Evolutionary conservation across 1,140 invertebrate genomes (phyloP).

Genomic region (Adoxophyes honmai): DNA sequence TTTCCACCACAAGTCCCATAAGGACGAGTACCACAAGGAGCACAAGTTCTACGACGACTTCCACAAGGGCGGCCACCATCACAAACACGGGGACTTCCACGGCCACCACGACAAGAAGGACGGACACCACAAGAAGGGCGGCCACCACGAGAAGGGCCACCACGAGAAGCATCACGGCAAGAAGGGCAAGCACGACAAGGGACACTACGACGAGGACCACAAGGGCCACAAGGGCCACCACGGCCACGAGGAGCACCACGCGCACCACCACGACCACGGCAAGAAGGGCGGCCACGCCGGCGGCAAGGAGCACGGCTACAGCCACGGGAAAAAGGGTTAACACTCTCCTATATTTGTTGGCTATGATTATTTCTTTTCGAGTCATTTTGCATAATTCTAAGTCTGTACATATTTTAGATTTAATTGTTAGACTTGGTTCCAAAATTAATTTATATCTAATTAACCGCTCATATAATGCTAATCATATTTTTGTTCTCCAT

Average conservation of each 20-base stretch:
- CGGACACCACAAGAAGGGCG: constrained; percentile 84
- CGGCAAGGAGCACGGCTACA: constrained; percentile 82
- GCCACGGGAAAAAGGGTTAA: constrained; percentile 71
- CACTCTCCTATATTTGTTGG: constrained; percentile 25
- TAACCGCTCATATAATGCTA: not conserved
- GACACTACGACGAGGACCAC: constrained; percentile 80
- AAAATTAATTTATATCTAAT: constrained; percentile 3
- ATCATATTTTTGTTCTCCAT: not conserved
- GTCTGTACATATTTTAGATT: constrained; percentile 11
- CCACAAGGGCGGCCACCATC: constrained; percentile 86
- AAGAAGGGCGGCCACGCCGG: constrained; percentile 82
- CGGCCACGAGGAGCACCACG: constrained; percentile 82
- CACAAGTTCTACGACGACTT: constrained; percentile 91
- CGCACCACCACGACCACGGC: constrained; percentile 81
- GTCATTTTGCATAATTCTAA: constrained; percentile 31
- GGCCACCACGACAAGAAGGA: constrained; percentile 84
- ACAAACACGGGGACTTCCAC: constrained; percentile 83
- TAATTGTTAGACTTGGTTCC: constrained; percentile 8
- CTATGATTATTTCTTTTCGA: constrained; percentile 31
- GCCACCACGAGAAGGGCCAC: constrained; percentile 82
- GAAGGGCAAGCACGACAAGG: constrained; percentile 85
- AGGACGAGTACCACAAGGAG: constrained; percentile 90
- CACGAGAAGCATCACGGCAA: constrained; percentile 85
- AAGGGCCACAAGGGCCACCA: constrained; percentile 80
- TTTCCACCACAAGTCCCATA: constrained; percentile 88